These are phyloP conservation scores for Cepphus grylle DNA, from an alignment of 2,113 vertebrate species.

Conservation along the genomic window DNA sequence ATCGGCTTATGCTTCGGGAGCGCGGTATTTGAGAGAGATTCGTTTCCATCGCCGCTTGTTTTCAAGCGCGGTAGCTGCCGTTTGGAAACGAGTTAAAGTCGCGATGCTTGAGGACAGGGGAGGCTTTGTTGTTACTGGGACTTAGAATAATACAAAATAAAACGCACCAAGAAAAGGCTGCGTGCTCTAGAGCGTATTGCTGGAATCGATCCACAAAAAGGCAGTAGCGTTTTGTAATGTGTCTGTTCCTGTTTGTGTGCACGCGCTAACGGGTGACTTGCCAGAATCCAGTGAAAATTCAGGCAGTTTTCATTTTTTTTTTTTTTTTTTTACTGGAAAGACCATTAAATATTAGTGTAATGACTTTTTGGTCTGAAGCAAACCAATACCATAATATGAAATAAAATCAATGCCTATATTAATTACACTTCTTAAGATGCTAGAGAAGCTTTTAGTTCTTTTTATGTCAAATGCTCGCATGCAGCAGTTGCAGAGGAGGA, in stretches of 20 bases:
- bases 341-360: neutral
- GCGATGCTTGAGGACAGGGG: neutral
- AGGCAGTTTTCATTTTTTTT: neutral
- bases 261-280: neutral
- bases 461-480: neutral
- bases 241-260: neutral
- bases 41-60: neutral
- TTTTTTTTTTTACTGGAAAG: neutral
- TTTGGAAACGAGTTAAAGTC: neutral
- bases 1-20: neutral
- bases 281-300: neutral
- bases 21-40: neutral
- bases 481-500: neutral
- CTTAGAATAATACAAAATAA: neutral
- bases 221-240: neutral
- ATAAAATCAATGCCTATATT: neutral
- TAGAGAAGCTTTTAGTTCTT: neutral
- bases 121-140: neutral
- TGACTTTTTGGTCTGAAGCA: neutral
- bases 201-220: neutral
- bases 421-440: neutral
- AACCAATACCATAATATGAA: neutral
- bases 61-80: neutral
- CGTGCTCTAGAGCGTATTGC: neutral
- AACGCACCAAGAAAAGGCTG: neutral